Conservation (phyloP, 2,113 vertebrate genomes). For the Dolichallabes microphthalmus region DNA sequence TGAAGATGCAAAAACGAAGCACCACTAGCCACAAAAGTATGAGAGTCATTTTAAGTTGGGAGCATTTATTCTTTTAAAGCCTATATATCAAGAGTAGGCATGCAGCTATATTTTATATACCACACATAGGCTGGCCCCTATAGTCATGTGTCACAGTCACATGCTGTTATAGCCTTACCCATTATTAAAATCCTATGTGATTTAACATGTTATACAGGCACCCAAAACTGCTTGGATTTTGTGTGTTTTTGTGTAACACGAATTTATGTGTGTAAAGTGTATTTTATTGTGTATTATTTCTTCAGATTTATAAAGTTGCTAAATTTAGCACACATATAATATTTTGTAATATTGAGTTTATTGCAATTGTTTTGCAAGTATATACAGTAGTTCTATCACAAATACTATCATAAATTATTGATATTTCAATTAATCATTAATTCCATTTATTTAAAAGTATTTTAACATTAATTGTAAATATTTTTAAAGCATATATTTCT, state of each 20-base stretch:
- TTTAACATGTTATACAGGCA: background rate
- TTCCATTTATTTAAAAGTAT: background rate
- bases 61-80: background rate
- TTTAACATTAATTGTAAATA: background rate
- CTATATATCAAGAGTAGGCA: background rate
- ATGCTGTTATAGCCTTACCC: conserved; percentile 21
- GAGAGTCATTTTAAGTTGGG: conserved; percentile 40
- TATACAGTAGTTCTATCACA: background rate
- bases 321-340: background rate
- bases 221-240: background rate
- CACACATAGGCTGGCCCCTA: background rate
- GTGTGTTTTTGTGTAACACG: background rate
- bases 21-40: conserved; percentile 34
- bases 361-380: background rate
- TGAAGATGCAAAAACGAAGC: conserved; percentile 4
- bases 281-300: background rate
- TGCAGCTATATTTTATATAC: conserved; percentile 40
- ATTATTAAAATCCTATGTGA: conserved; percentile 4
- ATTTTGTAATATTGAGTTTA: background rate
- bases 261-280: background rate
- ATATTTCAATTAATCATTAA: background rate
- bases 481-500: background rate
- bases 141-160: conserved; percentile 11
- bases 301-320: background rate
- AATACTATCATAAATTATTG: background rate